Evolutionary conservation across 1,140 invertebrate species (phyloP), one percentile per base, ranked within the genome.

Genomic region (Ceratina australensis): DNA sequence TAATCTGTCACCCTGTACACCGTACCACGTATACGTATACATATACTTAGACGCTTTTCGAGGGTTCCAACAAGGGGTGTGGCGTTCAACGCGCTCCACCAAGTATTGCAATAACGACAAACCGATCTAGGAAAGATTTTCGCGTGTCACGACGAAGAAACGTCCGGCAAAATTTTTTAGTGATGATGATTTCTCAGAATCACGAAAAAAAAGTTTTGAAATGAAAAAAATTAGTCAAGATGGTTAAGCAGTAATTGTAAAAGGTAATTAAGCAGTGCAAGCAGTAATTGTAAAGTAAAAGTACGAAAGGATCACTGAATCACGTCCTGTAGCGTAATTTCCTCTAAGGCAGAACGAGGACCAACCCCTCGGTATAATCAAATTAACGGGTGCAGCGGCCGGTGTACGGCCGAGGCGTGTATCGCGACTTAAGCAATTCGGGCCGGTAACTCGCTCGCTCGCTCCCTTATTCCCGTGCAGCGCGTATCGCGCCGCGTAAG

Each of bases 1-100:
- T 89, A 87, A 87, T 90, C 86, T 88, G 87, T 90, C 87, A 89
- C 85, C 86, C 82, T 60, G 59, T 74, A 67, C 74, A 84, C 54
- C 24, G 49, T n/a, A 5, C 61, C 54, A 71, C 75, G 57, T 77
- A 76, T 73, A 42, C 33, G 33, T 42, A 42, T 33, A 33, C 28
- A 33, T 33, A 18, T 54, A 74, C 20, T 73, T 64, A 66, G 3
- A 61, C 22, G 61, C 59, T 56, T 57, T 22, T 24, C 20, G 26
- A 26, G 56, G 65, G 61, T 18, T 26, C 12, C 20, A 22, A 7
- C 16, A 16, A n/a, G 18, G 13, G 49, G 16, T 63, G 59, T 60
- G 57, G 56, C 61, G 68, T 80, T 80, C 52, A n/a, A 26, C 63
- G 68, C 54, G 47, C 78, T 78, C 64, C 65, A 79, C 74, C 81